Conservation (phyloP, 2,888 invertebrate genomes). For the Stictocephala bisonia region DNA sequence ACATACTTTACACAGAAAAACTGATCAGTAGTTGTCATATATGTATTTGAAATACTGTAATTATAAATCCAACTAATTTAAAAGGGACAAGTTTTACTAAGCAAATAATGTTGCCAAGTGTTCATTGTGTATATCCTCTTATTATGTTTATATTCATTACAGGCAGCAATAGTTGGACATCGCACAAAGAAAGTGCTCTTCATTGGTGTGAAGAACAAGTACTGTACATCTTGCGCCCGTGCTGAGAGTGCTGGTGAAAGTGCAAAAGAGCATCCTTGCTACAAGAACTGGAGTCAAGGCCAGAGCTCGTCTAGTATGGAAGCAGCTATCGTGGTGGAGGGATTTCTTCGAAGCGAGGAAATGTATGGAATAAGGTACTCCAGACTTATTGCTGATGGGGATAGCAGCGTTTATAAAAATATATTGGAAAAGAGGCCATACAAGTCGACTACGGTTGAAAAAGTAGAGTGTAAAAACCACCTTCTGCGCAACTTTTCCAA, state of each 20-base stretch:
- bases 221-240: slow-evolving; percentile 31
- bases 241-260: neutral
- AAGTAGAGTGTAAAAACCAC: slow-evolving; percentile 33
- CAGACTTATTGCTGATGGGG: slow-evolving; percentile 26
- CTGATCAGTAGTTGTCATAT: no score
- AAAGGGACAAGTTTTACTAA: no score
- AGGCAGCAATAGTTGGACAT: no score
- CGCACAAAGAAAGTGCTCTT: slow-evolving; percentile 5
- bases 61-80: no score
- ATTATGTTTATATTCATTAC: no score
- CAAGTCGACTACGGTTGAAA: neutral
- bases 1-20: no score
- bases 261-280: slow-evolving; percentile 28
- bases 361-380: slow-evolving; percentile 44
- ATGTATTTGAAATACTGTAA: no score
- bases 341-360: slow-evolving; percentile 30
- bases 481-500: slow-evolving; percentile 18
- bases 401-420: slow-evolving; percentile 23
- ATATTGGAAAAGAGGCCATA: neutral
- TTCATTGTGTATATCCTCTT: no score
- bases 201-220: slow-evolving; percentile 25
- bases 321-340: slow-evolving; percentile 35
- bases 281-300: slow-evolving; percentile 26
- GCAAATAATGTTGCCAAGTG: no score
- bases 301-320: slow-evolving; percentile 30